Base-by-base conservation (phyloP, 2,888 invertebrate genomes). In the Cheilosia pagana region DNA sequence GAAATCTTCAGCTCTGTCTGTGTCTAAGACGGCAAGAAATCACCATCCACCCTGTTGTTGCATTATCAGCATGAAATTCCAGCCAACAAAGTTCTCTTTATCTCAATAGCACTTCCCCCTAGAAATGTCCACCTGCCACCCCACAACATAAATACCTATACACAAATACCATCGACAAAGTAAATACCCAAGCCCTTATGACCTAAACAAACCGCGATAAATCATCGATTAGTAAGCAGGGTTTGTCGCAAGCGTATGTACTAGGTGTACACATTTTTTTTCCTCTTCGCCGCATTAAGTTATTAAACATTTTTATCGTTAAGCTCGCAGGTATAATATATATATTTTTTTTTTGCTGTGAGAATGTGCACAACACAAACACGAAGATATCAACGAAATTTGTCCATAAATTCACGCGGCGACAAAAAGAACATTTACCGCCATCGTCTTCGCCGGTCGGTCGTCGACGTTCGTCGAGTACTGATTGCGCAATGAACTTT, bases 211-310 rank as follows among this genome's bases (percentile, higher is more conserved):
- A 74, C 75, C 52, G 55, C 41, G 74, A 83, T 83, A 83, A 83
- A 83, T 83, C 83, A 83, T 75, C 79, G 78, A 83, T 79, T 83
- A 79, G 78, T 79, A 78, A 79, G 65, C 83, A 59, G 52, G 57
- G 78, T 50, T 65, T 75, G 82, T 78, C 82, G 63, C 25, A 8
- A 45, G 1, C 59, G 19, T 70, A 45, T 71, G n/a, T n/a, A 31
- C 21, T 39, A 28, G 28, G 28, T 77, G 41, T 55, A 41, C 55
- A 39, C 35, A 62, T 67, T 5, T 72, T 62, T 65, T 39, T 16
- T 31, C 7, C 39, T 31, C 63, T 28, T 31, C 7, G 23, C 41
- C 63, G 52, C 78, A 74, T 72, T 72, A 41, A 74, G 70, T 63
- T 79, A 74, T 79, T 68, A 78, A 83, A 75, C 60, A 60, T 53